Evolutionary conservation across 2,113 vertebrate species (phyloP).

Genomic region (Semicossyphus pulcher): DNA sequence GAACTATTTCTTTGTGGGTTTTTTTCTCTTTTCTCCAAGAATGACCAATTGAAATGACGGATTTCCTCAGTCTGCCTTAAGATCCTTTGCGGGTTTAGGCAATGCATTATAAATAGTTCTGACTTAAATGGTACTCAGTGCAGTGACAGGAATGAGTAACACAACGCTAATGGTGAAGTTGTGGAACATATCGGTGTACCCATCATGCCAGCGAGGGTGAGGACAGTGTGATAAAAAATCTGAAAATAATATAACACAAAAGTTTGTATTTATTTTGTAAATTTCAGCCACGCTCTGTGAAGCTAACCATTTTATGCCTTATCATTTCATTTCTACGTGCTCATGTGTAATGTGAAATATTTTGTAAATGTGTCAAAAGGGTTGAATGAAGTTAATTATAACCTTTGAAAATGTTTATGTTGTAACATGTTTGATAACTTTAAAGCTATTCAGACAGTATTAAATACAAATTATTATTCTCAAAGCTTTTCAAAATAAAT

Average conservation of each 20-base stretch:
- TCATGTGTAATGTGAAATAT: slow-evolving; percentile 11
- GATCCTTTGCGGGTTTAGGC: background rate
- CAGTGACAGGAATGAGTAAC: background rate
- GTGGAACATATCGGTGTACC: slow-evolving; percentile 26
- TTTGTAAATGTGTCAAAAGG: slow-evolving; percentile 38
- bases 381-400: slow-evolving; percentile 20
- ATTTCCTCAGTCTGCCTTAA: too few species aligned
- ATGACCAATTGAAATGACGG: too few species aligned
- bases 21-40: slow-evolving; percentile 2
- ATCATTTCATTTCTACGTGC: slow-evolving; percentile 17
- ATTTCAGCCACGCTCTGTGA: slow-evolving; percentile 32
- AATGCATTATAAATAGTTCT: slow-evolving; percentile 3
- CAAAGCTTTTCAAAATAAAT: slow-evolving; percentile 37
- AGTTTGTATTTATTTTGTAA: slow-evolving; percentile 55
- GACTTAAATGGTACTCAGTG: slow-evolving; percentile 42
- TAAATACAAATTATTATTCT: slow-evolving; percentile 40
- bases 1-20: slow-evolving; percentile 29
- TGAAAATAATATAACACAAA: slow-evolving; percentile 37
- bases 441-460: slow-evolving; percentile 51
- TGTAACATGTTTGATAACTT: slow-evolving; percentile 39
- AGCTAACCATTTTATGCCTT: slow-evolving; percentile 45
- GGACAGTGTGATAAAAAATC: background rate
- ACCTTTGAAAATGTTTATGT: slow-evolving; percentile 5
- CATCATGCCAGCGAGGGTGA: slow-evolving; percentile 12
- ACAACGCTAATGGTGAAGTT: background rate